Percentiles rank a stretch among this genome's conserved stretches.
These are phyloP conservation scores for Trypoxylon attenuatum DNA, from an alignment of 2,888 invertebrate genomes.

Conservation along the genomic window DNA sequence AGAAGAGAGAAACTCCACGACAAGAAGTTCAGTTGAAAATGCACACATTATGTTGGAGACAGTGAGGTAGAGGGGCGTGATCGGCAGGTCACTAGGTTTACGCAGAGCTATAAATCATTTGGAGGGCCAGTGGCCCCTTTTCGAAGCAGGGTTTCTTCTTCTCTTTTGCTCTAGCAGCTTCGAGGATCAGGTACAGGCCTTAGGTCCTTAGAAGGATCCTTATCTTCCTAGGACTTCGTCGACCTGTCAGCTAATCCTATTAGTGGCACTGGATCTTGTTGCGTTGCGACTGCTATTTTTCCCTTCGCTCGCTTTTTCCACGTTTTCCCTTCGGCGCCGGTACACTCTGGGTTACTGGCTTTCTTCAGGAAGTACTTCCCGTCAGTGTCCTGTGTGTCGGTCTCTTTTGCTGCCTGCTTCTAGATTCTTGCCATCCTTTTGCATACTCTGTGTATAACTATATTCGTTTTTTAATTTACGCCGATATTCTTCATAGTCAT, in stretches of 20 bases:
- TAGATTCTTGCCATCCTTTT: no score
- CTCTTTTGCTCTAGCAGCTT: not conserved
- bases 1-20: not conserved
- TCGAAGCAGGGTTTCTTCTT: not conserved
- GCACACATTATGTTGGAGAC: constrained; percentile 32
- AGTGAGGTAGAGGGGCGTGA: constrained; percentile 53
- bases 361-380: not conserved
- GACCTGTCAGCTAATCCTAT: constrained; percentile 68
- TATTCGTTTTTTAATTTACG: no score
- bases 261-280: constrained; percentile 56
- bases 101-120: constrained; percentile 63
- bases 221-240: constrained; percentile 53
- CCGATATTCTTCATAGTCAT: no score
- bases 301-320: constrained; percentile 17
- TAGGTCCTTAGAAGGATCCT: constrained; percentile 46
- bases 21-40: constrained; percentile 5
- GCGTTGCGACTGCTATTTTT: constrained; percentile 47
- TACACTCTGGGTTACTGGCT: constrained; percentile 8
- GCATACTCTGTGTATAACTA: no score
- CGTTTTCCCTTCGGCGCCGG: constrained; percentile 6
- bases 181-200: constrained; percentile 51
- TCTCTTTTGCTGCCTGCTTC: not conserved
- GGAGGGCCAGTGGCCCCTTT: constrained; percentile 6
- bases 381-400: not conserved
- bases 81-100: constrained; percentile 64